Conservation (phyloP, 2,797 vertebrate genomes). For the Botia almorhae region DNA sequence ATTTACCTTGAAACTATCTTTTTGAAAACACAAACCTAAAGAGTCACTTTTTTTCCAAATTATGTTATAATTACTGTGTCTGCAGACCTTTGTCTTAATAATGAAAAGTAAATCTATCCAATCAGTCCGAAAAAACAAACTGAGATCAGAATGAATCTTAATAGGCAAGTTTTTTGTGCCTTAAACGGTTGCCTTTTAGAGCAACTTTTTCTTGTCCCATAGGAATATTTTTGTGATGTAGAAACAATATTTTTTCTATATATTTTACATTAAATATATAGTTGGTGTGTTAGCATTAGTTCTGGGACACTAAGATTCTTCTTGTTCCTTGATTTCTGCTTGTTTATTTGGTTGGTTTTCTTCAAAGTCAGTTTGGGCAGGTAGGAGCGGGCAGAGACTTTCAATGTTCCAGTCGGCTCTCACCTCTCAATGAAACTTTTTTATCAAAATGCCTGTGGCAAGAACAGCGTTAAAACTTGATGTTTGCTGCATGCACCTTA, state of each 20-base stretch:
- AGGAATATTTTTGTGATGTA: neutral
- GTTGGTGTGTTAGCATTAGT: neutral
- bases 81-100: too few relatives aligned
- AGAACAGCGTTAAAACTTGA: conserved; percentile 83
- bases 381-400: neutral
- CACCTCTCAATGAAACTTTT: neutral
- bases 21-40: too few relatives aligned
- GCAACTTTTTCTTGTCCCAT: neutral
- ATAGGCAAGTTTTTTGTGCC: neutral
- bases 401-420: conserved; percentile 3
- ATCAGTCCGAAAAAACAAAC: neutral
- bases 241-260: neutral
- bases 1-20: too few relatives aligned
- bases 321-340: too few relatives aligned
- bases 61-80: too few relatives aligned
- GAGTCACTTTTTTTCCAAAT: too few relatives aligned
- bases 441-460: conserved; percentile 60
- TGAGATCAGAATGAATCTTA: neutral
- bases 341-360: neutral
- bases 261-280: neutral
- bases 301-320: neutral
- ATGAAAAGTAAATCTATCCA: neutral
- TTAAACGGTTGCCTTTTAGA: neutral
- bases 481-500: conserved; percentile 87
- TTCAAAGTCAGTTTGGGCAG: neutral